These are phyloP conservation scores for Myotis lucifugus DNA, from an alignment of 2,113 vertebrate species.

Conservation along the genomic window DNA sequence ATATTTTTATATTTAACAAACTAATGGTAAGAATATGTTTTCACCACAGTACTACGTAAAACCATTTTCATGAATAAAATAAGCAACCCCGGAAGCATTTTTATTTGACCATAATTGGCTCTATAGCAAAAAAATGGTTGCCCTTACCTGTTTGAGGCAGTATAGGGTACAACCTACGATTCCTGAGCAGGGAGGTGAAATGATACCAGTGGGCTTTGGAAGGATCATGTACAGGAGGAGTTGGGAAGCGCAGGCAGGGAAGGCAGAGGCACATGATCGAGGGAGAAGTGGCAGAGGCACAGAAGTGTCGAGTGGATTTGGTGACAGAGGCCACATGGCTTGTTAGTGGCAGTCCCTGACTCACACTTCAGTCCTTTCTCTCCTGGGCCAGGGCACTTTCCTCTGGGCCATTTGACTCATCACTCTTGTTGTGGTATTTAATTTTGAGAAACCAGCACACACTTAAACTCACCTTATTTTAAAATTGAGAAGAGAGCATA, in stretches of 20 bases:
- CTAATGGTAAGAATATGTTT: constrained; percentile 54
- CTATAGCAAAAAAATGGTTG: neutral
- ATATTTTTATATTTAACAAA: constrained; percentile 51
- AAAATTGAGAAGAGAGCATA: neutral
- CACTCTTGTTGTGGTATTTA: neutral
- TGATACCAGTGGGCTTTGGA: neutral
- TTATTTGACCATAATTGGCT: constrained; percentile 32
- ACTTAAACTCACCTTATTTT: neutral
- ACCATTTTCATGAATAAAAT: constrained; percentile 30
- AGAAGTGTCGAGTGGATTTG: neutral
- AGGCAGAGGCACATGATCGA: accelerated
- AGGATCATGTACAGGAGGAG: neutral
- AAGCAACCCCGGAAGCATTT: neutral
- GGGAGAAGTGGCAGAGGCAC: neutral
- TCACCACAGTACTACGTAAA: constrained; percentile 25
- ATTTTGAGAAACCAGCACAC: constrained; percentile 48
- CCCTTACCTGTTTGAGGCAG: neutral
- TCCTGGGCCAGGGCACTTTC: neutral
- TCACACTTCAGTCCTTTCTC: neutral
- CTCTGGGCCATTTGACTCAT: neutral
- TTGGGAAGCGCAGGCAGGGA: neutral
- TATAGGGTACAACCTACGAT: neutral
- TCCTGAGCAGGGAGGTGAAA: neutral
- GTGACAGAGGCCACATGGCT: accelerated
- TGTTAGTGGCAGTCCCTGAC: neutral